Percentiles rank a stretch among this genome's conserved stretches.
phyloP scores from a whole-genome alignment of 2,113 vertebrate species.

The Euleptes europaea region DNA sequence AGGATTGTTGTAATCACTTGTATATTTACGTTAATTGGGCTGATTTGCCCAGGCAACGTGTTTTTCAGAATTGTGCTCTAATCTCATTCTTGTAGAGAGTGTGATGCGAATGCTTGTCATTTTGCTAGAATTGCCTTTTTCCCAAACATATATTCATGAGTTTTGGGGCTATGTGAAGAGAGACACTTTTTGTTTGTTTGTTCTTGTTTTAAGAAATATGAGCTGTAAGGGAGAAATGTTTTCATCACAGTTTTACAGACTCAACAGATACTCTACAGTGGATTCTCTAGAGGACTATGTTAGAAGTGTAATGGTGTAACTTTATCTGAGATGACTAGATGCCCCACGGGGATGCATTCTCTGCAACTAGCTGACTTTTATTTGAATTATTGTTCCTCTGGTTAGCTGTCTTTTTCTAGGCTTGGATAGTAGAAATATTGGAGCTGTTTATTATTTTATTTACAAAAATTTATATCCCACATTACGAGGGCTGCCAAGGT shows the following conservation, averaged over 20 bases:
- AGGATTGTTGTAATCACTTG: neutral
- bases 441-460: neutral
- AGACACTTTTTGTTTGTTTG: neutral
- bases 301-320: neutral
- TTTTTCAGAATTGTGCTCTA: neutral
- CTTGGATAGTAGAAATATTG: neutral
- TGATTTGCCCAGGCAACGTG: neutral
- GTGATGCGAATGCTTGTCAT: neutral
- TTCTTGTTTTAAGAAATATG: neutral
- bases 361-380: neutral
- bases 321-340: neutral
- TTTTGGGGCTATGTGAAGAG: fast-evolving
- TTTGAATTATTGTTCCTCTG: conserved; percentile 23
- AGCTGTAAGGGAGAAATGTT: neutral
- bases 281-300: neutral
- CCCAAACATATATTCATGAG: fast-evolving
- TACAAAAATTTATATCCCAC: no score
- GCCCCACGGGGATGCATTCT: neutral
- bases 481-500: no score
- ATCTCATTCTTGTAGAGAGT: neutral
- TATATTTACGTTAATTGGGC: neutral
- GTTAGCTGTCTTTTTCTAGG: neutral
- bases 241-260: conserved; percentile 2
- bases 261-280: neutral
- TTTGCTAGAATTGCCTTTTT: neutral